Evolutionary conservation across 2,797 vertebrate species (phyloP), one percentile per base, ranked within the genome.

Genomic region (Sternarchorhynchus goeldii): DNA sequence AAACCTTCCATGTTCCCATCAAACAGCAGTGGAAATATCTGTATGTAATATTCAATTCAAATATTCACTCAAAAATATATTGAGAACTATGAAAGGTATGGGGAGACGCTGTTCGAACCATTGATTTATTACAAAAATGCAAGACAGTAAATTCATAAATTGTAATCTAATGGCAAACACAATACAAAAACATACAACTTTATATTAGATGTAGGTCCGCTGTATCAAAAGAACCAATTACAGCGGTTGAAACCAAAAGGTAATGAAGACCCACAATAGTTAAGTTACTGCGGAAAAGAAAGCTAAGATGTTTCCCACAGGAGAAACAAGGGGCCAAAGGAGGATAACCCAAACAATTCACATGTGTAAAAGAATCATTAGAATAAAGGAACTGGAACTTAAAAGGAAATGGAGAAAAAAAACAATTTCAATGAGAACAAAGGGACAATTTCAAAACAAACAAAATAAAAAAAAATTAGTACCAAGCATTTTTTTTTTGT

Each of bases 121-220:
- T 86, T 85, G 80, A 81, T 93, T 93, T 93, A 93, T 93, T 93
- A 92, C 87, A 93, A 93, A 86, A 93, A 91, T 78, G 84, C 85
- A 90, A 89, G 90, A 91, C 89, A 88, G 81, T 53, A 77, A 90
- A 90, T 87, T 91, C 86, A 85, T 89, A 85, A 88, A 89, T 83
- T 81, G 85, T 86, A 78, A 85, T 89, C 92, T 91, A 91, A 89
- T 85, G 84, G 87, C 87, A 90, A 93, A 93, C 92, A 93, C 92
- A 86, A 92, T 82, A 92, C 89, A 88, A 89, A 87, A 89, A 90
- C 84, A 75, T 89, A 88, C 86, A 87, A 73, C 86, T 89, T 83
- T 70, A 84, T 84, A 85, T 81, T 83, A 87, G 77, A 81, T 83
- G 85, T 82, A 87, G 87, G 85, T 81, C 83, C 77, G 76, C 77